Evolutionary conservation across 2,113 vertebrate genomes (phyloP), one percentile per base, ranked within the genome.

Genomic region (Chionis minor): DNA sequence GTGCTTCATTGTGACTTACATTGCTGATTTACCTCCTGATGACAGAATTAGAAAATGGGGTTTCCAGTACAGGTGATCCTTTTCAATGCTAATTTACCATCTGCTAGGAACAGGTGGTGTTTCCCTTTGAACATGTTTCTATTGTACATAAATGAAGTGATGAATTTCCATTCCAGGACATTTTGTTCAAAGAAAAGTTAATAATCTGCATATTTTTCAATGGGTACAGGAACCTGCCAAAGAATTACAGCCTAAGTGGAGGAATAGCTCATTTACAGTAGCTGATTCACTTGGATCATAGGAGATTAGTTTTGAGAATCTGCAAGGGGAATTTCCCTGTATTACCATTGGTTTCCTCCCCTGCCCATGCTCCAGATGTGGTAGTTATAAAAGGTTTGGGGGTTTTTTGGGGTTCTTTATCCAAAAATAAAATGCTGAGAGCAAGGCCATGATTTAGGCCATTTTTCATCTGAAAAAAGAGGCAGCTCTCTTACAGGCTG

Each of bases 101-200:
- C 97, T 97, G 96, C 88, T 85, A 40, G 44, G 88, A 96, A 35
- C 96, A 98, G 96, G 94, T 98, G 96, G 86, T 89, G 54, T 75
- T 97, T 97, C 71, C 69, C 86, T 97, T 94, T 94, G 91, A 95
- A 95, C 56, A 4, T 35, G 77, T 69, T 92, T 88, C 79, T 94
- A n/a, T 91, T 94, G 81, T 90, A 86, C 28, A 19, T 67, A 92
- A 96, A 81, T n/a, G 45, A 81, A 81, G 33, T 45, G 54, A 86
- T 38, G 74, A 78, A 92, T 96, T 97, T 95, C 56, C n/a, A 88
- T 96, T 86, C 71, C 75, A 85, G 81, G 73, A 73, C 20, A 33
- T 89, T 94, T 93, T 93, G 28, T 71, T 96, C 42, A 75, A 96
- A 95, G 65, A 71, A 89, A 97, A 96, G 65, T 65, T 81, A 86